phyloP scores from a whole-genome alignment of 2,113 vertebrate species.

The Paramormyrops kingsleyae region DNA sequence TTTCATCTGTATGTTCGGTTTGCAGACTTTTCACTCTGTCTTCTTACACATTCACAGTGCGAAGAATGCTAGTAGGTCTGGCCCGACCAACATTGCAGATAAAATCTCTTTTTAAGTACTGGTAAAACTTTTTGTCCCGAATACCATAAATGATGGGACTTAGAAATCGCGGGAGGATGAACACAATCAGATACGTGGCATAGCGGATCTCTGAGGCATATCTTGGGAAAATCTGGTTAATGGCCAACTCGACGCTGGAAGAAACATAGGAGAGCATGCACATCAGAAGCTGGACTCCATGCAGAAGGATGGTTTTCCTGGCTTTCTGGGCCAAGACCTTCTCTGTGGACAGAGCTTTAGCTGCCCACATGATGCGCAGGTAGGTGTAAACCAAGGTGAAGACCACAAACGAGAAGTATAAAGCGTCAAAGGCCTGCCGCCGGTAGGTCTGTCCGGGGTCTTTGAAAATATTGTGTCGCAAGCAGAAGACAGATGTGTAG shows the following conservation, averaged over 20 bases:
- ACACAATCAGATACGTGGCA: conserved; percentile 54
- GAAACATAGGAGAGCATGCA: conserved; percentile 63
- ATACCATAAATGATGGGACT: conserved; percentile 59
- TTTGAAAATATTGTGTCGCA: conserved; percentile 54
- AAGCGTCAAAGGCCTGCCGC: conserved; percentile 45
- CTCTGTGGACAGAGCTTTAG: conserved; percentile 41
- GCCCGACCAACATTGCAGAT: conserved; percentile 18
- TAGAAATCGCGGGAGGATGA: conserved; percentile 58
- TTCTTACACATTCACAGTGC: neutral
- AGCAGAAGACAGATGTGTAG: conserved; percentile 47
- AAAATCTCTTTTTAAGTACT: conserved; percentile 42
- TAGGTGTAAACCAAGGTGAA: conserved; percentile 57
- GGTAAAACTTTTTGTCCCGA: conserved; percentile 52
- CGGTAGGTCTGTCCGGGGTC: conserved; percentile 41
- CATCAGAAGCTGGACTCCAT: conserved; percentile 59
- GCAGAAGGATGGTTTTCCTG: conserved; percentile 60
- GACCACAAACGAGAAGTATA: conserved; percentile 59
- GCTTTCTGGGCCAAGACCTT: conserved; percentile 41
- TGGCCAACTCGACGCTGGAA: conserved; percentile 46
- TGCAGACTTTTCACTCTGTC: neutral
- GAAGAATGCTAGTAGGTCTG: neutral
- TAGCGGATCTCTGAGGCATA: conserved; percentile 47
- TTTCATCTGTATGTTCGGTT: neutral
- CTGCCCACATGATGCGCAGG: conserved; percentile 49
- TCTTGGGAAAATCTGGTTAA: conserved; percentile 45